Evolutionary conservation across 2,797 vertebrate species (phyloP).

Genomic region (Prionace glauca): DNA sequence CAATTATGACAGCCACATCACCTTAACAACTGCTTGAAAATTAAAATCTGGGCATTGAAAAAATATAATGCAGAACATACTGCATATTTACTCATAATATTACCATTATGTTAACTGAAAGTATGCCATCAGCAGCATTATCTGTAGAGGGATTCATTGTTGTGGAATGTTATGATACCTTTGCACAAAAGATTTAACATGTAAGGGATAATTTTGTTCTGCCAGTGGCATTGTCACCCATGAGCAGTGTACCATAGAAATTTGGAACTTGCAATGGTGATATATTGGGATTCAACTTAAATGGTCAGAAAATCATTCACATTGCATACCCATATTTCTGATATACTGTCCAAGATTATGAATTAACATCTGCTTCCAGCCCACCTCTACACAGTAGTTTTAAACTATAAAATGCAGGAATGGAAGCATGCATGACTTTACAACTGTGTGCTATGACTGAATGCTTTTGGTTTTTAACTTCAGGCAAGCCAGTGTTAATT

Average conservation of each 20-base stretch:
- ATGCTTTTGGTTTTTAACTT: too few species aligned
- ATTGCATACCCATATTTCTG: not conserved
- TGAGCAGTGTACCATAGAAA: not conserved
- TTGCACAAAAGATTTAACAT: not conserved
- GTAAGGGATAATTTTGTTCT: not conserved
- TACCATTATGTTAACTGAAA: not conserved
- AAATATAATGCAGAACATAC: not conserved
- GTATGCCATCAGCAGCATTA: not conserved
- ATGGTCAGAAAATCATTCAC: not conserved
- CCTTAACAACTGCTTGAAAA: not conserved
- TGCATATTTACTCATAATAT: not conserved
- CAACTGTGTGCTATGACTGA: too few species aligned
- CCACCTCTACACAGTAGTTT: not conserved
- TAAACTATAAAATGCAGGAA: not conserved
- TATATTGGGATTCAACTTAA: not conserved
- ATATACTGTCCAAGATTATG: not conserved
- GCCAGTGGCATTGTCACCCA: not conserved
- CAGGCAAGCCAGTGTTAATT: not conserved
- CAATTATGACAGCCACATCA: too few species aligned
- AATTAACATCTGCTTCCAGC: not conserved
- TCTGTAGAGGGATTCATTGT: not conserved
- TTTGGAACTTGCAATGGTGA: not conserved
- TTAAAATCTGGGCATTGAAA: not conserved
- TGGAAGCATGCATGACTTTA: not conserved
- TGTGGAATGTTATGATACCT: not conserved